Percentiles rank a stretch among this genome's conserved stretches.
Evolutionary conservation across 1,140 invertebrate genomes (phyloP).

Genomic region (Caenorhabditis briggsae): DNA sequence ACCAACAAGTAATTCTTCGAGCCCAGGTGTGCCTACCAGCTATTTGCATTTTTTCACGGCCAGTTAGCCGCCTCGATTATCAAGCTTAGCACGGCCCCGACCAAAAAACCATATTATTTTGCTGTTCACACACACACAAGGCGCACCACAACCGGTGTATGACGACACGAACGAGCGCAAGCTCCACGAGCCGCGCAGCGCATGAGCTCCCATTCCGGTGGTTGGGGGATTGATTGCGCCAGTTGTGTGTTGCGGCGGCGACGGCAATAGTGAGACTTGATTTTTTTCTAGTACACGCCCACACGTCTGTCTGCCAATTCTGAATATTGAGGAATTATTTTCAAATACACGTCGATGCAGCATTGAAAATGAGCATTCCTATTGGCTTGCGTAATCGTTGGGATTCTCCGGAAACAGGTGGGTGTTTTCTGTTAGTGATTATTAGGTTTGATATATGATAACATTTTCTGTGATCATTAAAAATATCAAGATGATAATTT

Average conservation of each 20-base stretch:
- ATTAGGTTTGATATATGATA: background rate
- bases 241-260: background rate
- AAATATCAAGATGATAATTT: no score
- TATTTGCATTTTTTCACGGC: conserved; percentile 50
- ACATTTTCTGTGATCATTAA: no score
- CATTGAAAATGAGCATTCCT: conserved; percentile 31
- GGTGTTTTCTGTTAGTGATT: background rate
- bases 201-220: conserved; percentile 53
- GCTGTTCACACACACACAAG: conserved; percentile 49
- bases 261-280: background rate
- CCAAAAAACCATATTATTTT: conserved; percentile 53
- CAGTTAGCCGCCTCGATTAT: conserved; percentile 50
- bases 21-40: conserved; percentile 38
- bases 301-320: conserved; percentile 43
- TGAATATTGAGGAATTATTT: conserved; percentile 22
- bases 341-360: conserved; percentile 36
- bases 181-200: background rate
- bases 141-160: conserved; percentile 40
- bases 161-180: conserved; percentile 32
- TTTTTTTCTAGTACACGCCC: conserved; percentile 39
- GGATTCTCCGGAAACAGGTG: conserved; percentile 36
- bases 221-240: conserved; percentile 42
- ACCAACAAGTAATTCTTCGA: background rate
- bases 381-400: conserved; percentile 47
- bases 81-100: conserved; percentile 10